These are phyloP conservation scores for Pseudoatta argentina DNA, from an alignment of 1,140 invertebrate genomes.

Conservation along the genomic window DNA sequence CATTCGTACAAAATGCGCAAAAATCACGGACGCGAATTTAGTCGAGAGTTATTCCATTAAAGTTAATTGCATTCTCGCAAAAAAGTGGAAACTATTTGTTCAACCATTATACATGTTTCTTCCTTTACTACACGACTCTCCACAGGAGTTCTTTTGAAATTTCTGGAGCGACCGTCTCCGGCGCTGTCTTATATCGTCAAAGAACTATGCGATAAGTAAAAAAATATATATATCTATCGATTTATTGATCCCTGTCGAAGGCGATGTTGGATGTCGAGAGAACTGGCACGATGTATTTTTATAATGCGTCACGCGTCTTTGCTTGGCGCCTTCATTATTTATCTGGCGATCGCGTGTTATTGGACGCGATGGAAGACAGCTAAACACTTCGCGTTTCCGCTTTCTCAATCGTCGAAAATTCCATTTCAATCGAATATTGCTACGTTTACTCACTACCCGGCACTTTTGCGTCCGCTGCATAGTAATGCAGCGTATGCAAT, in stretches of 20 bases:
- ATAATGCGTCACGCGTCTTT: neutral
- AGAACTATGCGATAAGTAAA: neutral
- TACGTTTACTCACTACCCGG: neutral
- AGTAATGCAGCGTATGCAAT: constrained; percentile 45
- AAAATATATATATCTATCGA: constrained; percentile 29
- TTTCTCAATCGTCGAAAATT: neutral
- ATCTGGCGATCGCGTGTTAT: neutral
- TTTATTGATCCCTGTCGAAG: constrained; percentile 20
- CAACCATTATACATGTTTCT: constrained; percentile 12
- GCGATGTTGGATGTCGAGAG: constrained; percentile 14
- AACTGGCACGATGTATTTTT: constrained; percentile 4
- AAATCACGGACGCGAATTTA: constrained; percentile 4
- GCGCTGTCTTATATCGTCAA: neutral
- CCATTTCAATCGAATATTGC: constrained; percentile 3
- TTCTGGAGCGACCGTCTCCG: constrained; percentile 14
- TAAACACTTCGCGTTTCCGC: neutral
- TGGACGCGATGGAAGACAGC: neutral
- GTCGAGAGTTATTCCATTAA: constrained; percentile 47
- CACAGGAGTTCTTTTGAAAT: neutral
- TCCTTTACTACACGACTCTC: neutral
- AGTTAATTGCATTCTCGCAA: constrained; percentile 35
- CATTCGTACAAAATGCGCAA: neutral
- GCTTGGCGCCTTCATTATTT: neutral
- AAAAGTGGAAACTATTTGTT: constrained; percentile 22
- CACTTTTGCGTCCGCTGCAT: constrained; percentile 10